phyloP scores from a whole-genome alignment of 2,797 vertebrate species.

The Chloroceryle amazona region DNA sequence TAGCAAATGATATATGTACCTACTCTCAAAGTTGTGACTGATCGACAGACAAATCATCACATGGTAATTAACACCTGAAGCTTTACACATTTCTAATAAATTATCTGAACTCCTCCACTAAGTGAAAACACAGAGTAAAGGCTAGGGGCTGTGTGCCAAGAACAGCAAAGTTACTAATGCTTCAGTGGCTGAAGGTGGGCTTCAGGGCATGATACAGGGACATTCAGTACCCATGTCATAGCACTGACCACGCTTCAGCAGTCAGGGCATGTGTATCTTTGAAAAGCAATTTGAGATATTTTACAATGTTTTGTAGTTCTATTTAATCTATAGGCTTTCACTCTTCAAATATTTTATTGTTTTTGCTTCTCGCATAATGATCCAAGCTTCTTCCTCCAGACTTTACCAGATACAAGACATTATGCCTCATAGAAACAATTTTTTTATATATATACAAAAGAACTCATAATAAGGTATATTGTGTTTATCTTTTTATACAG shows the following conservation, averaged over 20 bases:
- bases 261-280: background rate
- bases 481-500: background rate
- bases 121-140: background rate
- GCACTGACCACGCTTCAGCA: background rate
- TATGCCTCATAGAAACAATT: fast-evolving
- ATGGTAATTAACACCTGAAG: background rate
- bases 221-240: fast-evolving
- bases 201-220: background rate
- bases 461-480: background rate
- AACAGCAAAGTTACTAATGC: background rate
- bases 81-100: background rate
- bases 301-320: background rate
- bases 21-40: background rate
- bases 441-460: background rate
- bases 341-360: background rate
- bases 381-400: background rate
- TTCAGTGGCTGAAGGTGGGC: background rate
- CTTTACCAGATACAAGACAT: background rate
- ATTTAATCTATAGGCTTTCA: background rate
- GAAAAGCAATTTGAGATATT: background rate
- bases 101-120: background rate
- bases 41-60: background rate
- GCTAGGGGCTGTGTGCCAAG: background rate
- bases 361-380: background rate
- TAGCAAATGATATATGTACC: background rate